These are phyloP conservation scores for Unio delphinus DNA, from an alignment of 2,888 invertebrate species.

Conservation along the genomic window DNA sequence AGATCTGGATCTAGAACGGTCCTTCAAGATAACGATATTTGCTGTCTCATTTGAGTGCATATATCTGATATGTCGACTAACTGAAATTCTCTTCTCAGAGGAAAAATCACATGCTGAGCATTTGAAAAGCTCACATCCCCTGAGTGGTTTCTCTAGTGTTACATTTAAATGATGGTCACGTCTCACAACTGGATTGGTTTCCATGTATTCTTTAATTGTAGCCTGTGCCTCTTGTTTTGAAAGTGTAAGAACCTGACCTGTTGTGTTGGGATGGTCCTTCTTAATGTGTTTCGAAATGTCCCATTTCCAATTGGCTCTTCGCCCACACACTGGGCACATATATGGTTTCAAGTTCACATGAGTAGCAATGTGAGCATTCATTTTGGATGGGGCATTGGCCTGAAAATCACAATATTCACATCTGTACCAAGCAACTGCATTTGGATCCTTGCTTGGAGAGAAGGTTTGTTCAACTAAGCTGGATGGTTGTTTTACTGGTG, in stretches of 20 bases:
- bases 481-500: neutral
- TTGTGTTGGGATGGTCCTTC: slow-evolving; percentile 52
- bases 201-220: slow-evolving; percentile 62
- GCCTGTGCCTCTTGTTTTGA: slow-evolving; percentile 62
- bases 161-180: slow-evolving; percentile 55
- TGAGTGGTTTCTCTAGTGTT: slow-evolving; percentile 12
- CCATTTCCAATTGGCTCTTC: slow-evolving; percentile 69
- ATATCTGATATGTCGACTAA: slow-evolving; percentile 91
- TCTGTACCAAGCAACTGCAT: slow-evolving; percentile 18
- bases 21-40: slow-evolving; percentile 37
- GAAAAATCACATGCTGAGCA: slow-evolving; percentile 95
- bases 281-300: slow-evolving; percentile 68
- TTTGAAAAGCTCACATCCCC: slow-evolving; percentile 77
- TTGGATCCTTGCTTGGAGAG: slow-evolving; percentile 37
- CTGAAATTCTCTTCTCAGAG: slow-evolving; percentile 97
- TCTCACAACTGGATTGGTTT: slow-evolving; percentile 48
- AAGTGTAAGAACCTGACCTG: slow-evolving; percentile 55
- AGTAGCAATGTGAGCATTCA: slow-evolving; percentile 65
- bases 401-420: slow-evolving; percentile 56
- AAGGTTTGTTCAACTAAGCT: slow-evolving; percentile 24
- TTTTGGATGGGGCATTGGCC: slow-evolving; percentile 60
- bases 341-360: slow-evolving; percentile 67
- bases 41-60: slow-evolving; percentile 50
- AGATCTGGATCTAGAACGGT: neutral
- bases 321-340: slow-evolving; percentile 67